These are phyloP conservation scores for Dendronephthya gigantea DNA, from an alignment of 64 coral and sea anemone species.

Conservation along the genomic window DNA sequence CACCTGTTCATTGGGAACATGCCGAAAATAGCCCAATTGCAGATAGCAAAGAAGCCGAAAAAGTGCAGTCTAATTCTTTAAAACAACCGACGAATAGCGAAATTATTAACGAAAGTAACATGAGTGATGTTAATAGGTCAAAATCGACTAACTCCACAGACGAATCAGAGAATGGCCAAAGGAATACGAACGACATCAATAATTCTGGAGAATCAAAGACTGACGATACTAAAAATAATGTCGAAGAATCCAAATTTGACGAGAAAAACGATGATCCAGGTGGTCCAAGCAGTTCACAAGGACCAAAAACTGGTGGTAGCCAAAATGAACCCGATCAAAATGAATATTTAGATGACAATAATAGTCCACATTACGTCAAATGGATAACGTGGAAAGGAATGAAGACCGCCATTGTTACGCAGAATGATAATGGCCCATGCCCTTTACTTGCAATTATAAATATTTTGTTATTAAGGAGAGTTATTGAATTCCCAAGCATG, in stretches of 20 bases:
- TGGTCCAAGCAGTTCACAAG: neutral
- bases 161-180: neutral
- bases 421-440: conserved; percentile 97
- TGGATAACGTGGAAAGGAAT: conserved; percentile 89
- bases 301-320: neutral
- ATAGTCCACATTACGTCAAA: conserved; percentile 65
- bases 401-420: conserved; percentile 72
- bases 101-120: neutral
- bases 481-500: conserved; percentile 59
- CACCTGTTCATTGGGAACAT: neutral
- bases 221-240: neutral
- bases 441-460: conserved; percentile 88
- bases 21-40: neutral
- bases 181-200: neutral
- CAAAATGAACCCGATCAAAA: neutral
- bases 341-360: neutral
- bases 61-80: neutral
- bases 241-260: too few species aligned
- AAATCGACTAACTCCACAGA: neutral
- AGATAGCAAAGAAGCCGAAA: neutral
- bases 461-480: conserved; percentile 67
- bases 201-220: neutral
- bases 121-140: neutral
- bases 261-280: too few species aligned
- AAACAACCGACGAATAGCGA: neutral